phyloP scores from a whole-genome alignment of 1,140 invertebrate species.

The Heterodera schachtii region DNA sequence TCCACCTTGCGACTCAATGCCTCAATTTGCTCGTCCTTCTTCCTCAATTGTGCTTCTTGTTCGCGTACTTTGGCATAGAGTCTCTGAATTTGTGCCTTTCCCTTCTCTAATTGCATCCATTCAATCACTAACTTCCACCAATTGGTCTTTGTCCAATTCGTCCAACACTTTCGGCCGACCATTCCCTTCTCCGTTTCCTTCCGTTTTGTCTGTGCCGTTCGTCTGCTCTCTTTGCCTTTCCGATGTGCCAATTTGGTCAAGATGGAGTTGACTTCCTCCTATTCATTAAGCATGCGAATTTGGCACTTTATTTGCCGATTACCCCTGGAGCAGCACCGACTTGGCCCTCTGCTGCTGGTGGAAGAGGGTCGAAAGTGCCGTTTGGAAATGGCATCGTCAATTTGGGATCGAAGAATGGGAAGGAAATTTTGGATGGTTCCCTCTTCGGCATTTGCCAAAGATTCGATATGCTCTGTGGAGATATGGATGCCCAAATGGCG shows the following conservation, averaged over 20 bases:
- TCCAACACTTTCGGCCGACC: slow-evolving; percentile 21
- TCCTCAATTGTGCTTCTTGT: slow-evolving; percentile 12
- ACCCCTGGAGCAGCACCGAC: slow-evolving; percentile 30
- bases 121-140: slow-evolving; percentile 15
- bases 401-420: slow-evolving; percentile 25
- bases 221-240: not conserved
- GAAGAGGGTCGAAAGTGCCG: slow-evolving; percentile 26
- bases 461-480: slow-evolving; percentile 18
- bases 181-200: not conserved
- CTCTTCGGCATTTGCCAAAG: slow-evolving; percentile 24
- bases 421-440: slow-evolving; percentile 27
- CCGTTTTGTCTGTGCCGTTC: not conserved
- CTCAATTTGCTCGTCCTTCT: slow-evolving; percentile 38
- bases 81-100: slow-evolving; percentile 12
- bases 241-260: not conserved
- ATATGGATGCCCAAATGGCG: slow-evolving; percentile 24
- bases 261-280: not conserved
- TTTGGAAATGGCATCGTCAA: slow-evolving; percentile 25
- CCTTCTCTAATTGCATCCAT: not conserved
- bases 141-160: slow-evolving; percentile 32
- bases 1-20: slow-evolving; percentile 23
- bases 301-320: not conserved
- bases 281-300: not conserved
- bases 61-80: slow-evolving; percentile 30
- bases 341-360: slow-evolving; percentile 19